phyloP scores from a whole-genome alignment of 2,113 vertebrate genomes.

The Cebidichthys violaceus region DNA sequence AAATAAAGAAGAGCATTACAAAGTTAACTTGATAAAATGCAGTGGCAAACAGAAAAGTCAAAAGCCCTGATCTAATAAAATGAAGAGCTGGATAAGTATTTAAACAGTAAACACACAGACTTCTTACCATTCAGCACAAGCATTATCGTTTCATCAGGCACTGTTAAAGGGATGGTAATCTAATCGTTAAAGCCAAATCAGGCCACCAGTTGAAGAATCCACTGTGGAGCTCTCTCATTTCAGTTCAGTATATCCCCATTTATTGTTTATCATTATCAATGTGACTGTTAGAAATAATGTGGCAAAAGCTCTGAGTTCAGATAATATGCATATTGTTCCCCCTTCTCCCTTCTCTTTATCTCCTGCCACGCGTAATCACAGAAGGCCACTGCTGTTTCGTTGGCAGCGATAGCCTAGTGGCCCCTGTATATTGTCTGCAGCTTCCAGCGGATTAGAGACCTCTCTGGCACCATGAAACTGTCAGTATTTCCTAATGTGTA shows the following conservation, averaged over 20 bases:
- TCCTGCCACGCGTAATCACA: constrained; percentile 50
- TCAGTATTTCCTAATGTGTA: constrained; percentile 46
- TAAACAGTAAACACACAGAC: neutral
- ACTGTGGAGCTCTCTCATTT: neutral
- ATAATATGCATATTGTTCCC: constrained; percentile 48
- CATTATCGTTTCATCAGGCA: neutral
- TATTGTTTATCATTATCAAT: constrained; percentile 33
- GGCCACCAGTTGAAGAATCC: neutral
- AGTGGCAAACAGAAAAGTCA: neutral
- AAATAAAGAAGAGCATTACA: neutral
- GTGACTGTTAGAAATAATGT: constrained; percentile 40
- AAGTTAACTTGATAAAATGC: neutral
- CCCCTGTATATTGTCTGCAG: constrained; percentile 55
- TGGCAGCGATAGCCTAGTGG: constrained; percentile 44
- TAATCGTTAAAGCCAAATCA: constrained; percentile 18
- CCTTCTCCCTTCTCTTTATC: constrained; percentile 24
- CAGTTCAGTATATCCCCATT: neutral
- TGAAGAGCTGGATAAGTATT: neutral
- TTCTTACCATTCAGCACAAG: neutral
- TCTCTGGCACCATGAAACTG: constrained; percentile 52
- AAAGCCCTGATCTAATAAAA: neutral
- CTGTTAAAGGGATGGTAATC: neutral
- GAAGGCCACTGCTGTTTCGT: constrained; percentile 54
- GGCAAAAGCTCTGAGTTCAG: constrained; percentile 33
- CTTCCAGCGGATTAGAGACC: constrained; percentile 57